Base-by-base conservation (phyloP, 2,888 invertebrate genomes). In the Agrotis ipsilon region DNA sequence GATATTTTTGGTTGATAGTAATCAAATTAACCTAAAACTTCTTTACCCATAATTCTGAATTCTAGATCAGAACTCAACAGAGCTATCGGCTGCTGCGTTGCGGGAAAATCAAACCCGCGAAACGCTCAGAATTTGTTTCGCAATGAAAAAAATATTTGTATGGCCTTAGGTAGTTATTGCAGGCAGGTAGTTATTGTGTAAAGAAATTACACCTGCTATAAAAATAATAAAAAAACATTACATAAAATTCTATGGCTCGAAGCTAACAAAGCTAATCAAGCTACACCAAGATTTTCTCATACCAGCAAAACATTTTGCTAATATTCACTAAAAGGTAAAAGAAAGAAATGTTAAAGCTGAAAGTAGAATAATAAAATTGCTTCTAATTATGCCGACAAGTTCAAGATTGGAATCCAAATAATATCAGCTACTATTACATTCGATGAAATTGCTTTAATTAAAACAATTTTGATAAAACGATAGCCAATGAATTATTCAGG, bases 401-500 rank as follows among this genome's bases (percentile, higher is more conserved):
- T 46, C 18, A 58, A 59, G 32, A 70, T 58, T 59, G 24, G 45
- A 76, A 54, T 48, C 24, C 24, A 49, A 70, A 76, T 54, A 63
- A 76, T 45, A 59, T 14, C 21, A 45, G 63, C 13, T 62, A 74
- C 52, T 48, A 24, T 49, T 19, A 77, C 76, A 52, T 60, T 81
- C 48, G 11, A 73, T 52, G 32, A 82, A 73, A 81, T 72, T 68
- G 45, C 69, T 77, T 70, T 72, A 82, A 82, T 72, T 62, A 77
- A 61, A 71, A 65, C 46, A 67, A 73, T 76, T 79, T 69, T 54
- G 48, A 68, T 80, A 48, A 60, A 68, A 66, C 46, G 64, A 46
- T 73, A 72, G 51, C 46, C 49, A 54, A 78, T 75, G 27, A 78
- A 68, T 80, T 57, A 75, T 75, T 75, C 75, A 80, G 21, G 21